Evolutionary conservation across 2,113 vertebrate species (phyloP).

Genomic region (Antechinus flavipes): DNA sequence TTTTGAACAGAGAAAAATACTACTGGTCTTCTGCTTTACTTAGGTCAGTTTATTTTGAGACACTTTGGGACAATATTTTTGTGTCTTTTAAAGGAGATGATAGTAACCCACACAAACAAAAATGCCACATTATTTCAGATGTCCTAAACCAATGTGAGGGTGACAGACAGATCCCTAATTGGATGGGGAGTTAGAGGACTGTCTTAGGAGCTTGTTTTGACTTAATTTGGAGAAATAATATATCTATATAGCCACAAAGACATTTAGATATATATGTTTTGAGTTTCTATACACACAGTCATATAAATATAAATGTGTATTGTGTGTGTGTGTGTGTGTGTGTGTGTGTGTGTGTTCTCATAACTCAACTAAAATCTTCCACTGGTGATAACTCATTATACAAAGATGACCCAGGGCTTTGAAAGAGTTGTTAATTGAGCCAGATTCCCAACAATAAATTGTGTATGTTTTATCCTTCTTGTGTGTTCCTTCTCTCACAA

Average conservation of each 20-base stretch:
- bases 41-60: not conserved
- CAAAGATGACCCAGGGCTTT: not conserved
- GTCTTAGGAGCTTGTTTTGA: not conserved
- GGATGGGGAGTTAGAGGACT: too few relatives aligned
- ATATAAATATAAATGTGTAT: not conserved
- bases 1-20: constrained; percentile 42
- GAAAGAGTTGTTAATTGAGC: not conserved
- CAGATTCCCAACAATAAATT: not conserved
- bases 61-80: too few relatives aligned
- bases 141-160: too few relatives aligned
- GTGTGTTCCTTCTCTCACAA: not conserved
- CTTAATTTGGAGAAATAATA: constrained; percentile 34
- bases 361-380: not conserved
- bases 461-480: not conserved
- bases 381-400: not conserved
- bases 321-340: too few relatives aligned
- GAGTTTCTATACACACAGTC: not conserved
- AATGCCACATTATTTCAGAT: too few relatives aligned
- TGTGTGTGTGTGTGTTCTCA: not conserved
- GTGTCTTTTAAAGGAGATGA: too few relatives aligned
- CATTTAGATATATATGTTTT: not conserved
- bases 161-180: too few relatives aligned
- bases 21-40: constrained; percentile 33
- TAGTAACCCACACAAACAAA: too few relatives aligned
- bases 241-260: not conserved